These are phyloP conservation scores for Planiliza haematocheilus DNA, from an alignment of 2,113 vertebrate genomes.

Conservation along the genomic window DNA sequence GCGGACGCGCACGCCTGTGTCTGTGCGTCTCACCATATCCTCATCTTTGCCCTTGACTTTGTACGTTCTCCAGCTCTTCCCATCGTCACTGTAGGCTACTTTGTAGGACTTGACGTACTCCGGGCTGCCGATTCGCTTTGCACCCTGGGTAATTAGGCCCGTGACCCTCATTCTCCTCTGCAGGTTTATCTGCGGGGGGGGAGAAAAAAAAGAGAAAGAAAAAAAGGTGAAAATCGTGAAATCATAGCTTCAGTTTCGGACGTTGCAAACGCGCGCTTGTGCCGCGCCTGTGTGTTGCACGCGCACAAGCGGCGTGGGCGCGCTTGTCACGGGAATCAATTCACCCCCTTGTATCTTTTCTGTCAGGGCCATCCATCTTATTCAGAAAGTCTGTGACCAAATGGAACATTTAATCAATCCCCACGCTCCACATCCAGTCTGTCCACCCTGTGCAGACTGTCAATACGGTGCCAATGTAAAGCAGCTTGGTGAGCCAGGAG, in stretches of 20 bases:
- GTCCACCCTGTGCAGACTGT: constrained; percentile 58
- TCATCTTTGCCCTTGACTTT: constrained; percentile 95
- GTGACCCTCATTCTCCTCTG: constrained; percentile 98
- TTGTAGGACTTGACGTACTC: constrained; percentile 99
- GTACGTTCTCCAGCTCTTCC: constrained; percentile 94
- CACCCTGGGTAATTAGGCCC: constrained; percentile 98
- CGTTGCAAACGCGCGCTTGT: constrained; percentile 3
- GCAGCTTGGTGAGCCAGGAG: constrained; percentile 27
- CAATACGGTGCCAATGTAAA: constrained; percentile 62
- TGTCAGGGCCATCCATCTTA: constrained; percentile 74
- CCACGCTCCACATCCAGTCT: constrained; percentile 50
- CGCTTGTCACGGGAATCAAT: constrained; percentile 50
- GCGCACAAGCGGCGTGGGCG: not conserved
- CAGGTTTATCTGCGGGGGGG: constrained; percentile 91
- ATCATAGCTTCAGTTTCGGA: constrained; percentile 18
- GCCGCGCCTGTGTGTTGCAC: no score
- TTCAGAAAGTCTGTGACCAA: constrained; percentile 66
- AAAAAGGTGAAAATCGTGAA: constrained; percentile 29
- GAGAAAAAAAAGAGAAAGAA: not conserved
- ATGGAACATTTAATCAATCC: constrained; percentile 73
- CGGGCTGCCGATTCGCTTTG: constrained; percentile 97
- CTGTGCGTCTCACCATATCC: constrained; percentile 90
- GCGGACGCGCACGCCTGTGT: constrained; percentile 1
- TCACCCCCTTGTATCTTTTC: constrained; percentile 48
- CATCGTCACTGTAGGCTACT: constrained; percentile 96